A percentile compares a stretch with the other conserved stretches of the same genome.
Evolutionary conservation across 1,140 invertebrate genomes (phyloP).

Genomic region (Drosophila mauritiana): DNA sequence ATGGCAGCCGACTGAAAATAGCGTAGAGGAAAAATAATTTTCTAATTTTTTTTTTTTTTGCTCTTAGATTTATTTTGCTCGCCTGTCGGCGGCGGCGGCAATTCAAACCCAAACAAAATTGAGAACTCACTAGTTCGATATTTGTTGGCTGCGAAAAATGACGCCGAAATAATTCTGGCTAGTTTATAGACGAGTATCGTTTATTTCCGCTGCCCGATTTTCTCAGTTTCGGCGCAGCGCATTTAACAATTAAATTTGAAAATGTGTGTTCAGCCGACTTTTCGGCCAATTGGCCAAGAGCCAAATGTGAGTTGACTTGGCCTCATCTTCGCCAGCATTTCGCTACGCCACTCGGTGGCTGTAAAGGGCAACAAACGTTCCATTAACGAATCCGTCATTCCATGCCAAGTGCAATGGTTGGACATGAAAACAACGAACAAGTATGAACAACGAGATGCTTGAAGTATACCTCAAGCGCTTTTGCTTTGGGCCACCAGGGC

Average conservation of each 20-base stretch:
- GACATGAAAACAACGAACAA: slow-evolving; percentile 13
- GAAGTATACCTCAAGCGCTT: neutral
- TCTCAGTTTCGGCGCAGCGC: slow-evolving; percentile 12
- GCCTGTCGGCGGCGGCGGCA: neutral
- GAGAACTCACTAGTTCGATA: slow-evolving; percentile 44
- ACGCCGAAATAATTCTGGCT: slow-evolving; percentile 57
- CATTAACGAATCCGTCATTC: slow-evolving; percentile 45
- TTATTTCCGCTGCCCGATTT: slow-evolving; percentile 43
- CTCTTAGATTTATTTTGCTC: slow-evolving; percentile 21
- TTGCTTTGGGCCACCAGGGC: slow-evolving; percentile 11
- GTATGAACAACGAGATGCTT: no score
- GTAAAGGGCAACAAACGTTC: slow-evolving; percentile 62
- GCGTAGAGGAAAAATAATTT: slow-evolving; percentile 44
- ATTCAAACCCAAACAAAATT: slow-evolving; percentile 37
- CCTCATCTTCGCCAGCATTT: slow-evolving; percentile 42
- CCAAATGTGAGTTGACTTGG: slow-evolving; percentile 64
- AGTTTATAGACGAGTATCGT: slow-evolving; percentile 31
- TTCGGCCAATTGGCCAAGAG: slow-evolving; percentile 33
- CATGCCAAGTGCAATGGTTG: slow-evolving; percentile 44
- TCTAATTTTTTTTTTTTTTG: slow-evolving; percentile 6
- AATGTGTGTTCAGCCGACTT: slow-evolving; percentile 29
- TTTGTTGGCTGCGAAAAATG: slow-evolving; percentile 60
- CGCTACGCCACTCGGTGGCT: slow-evolving; percentile 27
- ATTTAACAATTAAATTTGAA: slow-evolving; percentile 45
- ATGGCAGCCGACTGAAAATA: slow-evolving; percentile 62